phyloP scores from a whole-genome alignment of 1,140 invertebrate species.

The Chlorops oryzae region DNA sequence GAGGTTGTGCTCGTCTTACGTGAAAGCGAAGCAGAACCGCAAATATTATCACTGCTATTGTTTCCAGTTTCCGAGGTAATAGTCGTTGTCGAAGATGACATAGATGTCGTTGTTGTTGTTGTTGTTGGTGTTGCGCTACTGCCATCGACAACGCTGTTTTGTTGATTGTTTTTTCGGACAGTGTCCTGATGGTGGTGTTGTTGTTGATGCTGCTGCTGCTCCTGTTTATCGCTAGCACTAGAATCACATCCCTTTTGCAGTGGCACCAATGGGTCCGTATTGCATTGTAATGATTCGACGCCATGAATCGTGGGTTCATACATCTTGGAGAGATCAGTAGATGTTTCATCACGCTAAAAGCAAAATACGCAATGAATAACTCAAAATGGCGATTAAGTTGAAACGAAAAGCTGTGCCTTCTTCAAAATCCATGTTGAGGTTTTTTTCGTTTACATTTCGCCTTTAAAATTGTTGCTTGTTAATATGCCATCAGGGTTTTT shows the following conservation, averaged over 20 bases:
- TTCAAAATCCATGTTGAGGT: too few relatives aligned
- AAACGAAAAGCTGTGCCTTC: too few relatives aligned
- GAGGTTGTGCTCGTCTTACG: constrained; percentile 53
- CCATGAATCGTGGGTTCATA: constrained; percentile 37
- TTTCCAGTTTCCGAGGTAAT: constrained; percentile 32
- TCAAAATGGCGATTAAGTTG: not conserved
- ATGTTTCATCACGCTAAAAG: constrained; percentile 50
- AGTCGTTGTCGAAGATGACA: constrained; percentile 37
- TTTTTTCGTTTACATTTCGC: too few relatives aligned
- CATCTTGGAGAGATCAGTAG: constrained; percentile 45
- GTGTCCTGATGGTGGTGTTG: constrained; percentile 12
- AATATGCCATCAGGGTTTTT: too few relatives aligned
- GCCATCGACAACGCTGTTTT: too few relatives aligned
- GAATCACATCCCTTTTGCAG: too few relatives aligned
- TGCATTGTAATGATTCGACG: constrained; percentile 25
- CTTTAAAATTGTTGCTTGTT: too few relatives aligned
- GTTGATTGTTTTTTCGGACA: too few relatives aligned
- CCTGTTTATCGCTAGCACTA: too few relatives aligned
- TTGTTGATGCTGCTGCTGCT: not conserved
- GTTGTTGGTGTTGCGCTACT: constrained; percentile 22
- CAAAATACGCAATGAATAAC: too few relatives aligned
- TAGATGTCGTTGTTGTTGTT: constrained; percentile 32
- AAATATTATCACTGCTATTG: constrained; percentile 48
- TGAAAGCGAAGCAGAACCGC: constrained; percentile 50
- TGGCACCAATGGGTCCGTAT: too few relatives aligned